These are phyloP conservation scores for Rhagonycha lutea DNA, from an alignment of 2,888 invertebrate species.

Conservation along the genomic window DNA sequence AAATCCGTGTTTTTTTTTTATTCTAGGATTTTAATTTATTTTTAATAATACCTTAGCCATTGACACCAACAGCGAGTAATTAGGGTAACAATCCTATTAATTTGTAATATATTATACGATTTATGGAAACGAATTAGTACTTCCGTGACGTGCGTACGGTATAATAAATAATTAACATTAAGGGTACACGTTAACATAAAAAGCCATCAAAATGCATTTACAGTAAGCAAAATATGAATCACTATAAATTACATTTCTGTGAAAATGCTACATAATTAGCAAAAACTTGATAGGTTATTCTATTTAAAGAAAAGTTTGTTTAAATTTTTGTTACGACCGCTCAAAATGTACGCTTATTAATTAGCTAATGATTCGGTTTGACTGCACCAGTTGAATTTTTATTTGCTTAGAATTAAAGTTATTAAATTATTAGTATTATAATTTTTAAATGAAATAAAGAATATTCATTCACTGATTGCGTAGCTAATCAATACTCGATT, in stretches of 20 bases:
- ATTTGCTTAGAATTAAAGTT: no score
- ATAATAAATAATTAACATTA: conserved; percentile 12
- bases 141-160: conserved; percentile 30
- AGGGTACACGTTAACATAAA: conserved; percentile 17
- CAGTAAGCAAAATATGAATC: conserved; percentile 7
- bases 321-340: background rate
- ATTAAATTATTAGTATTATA: no score
- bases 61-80: conserved; percentile 25
- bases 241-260: background rate
- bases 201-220: conserved; percentile 16
- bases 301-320: background rate
- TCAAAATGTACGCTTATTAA: no score
- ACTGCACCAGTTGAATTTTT: no score
- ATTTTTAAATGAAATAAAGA: no score
- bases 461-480: no score
- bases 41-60: conserved; percentile 25
- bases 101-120: conserved; percentile 33
- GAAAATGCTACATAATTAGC: background rate
- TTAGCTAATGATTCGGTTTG: no score
- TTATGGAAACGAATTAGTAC: conserved; percentile 34
- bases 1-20: no score
- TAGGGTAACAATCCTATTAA: conserved; percentile 32
- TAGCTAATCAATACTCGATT: background rate
- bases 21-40: conserved; percentile 18
- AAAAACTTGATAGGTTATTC: background rate